phyloP scores from a whole-genome alignment of 2,113 vertebrate genomes.

The Gymnobelideus leadbeateri region DNA sequence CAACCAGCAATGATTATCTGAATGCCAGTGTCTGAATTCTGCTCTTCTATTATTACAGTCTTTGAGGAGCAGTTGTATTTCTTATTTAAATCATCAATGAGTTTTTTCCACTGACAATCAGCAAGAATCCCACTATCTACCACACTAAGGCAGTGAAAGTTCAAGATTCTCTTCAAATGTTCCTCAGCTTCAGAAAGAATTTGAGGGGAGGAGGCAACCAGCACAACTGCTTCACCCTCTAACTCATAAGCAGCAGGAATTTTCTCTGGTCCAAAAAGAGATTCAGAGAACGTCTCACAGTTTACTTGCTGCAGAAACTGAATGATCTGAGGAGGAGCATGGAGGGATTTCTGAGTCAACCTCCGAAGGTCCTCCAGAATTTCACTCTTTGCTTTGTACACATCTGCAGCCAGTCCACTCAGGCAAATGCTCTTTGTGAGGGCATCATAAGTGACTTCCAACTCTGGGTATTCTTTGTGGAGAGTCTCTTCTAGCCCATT shows the following conservation, averaged over 20 bases:
- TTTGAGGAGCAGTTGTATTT: slow-evolving; percentile 65
- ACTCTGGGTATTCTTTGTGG: slow-evolving; percentile 74
- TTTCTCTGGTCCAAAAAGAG: slow-evolving; percentile 83
- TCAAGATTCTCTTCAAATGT: slow-evolving; percentile 81
- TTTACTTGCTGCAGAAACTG: slow-evolving; percentile 83
- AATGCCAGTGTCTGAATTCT: slow-evolving; percentile 42
- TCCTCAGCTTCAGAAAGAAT: slow-evolving; percentile 85
- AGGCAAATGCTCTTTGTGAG: slow-evolving; percentile 77
- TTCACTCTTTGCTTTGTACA: slow-evolving; percentile 82
- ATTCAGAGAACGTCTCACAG: slow-evolving; percentile 78
- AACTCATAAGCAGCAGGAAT: slow-evolving; percentile 86
- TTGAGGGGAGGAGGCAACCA: slow-evolving; percentile 80
- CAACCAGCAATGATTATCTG: slow-evolving; percentile 86
- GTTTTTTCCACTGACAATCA: slow-evolving; percentile 82
- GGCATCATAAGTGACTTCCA: slow-evolving; percentile 81
- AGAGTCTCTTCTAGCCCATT: slow-evolving; percentile 79
- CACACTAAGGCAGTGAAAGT: slow-evolving; percentile 76
- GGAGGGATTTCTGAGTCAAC: slow-evolving; percentile 78
- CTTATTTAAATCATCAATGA: slow-evolving; percentile 71
- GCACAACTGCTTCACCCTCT: slow-evolving; percentile 65
- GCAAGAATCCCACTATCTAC: slow-evolving; percentile 80
- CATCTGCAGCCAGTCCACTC: slow-evolving; percentile 85
- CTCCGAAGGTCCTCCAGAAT: slow-evolving; percentile 78
- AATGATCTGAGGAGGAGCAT: slow-evolving; percentile 78
- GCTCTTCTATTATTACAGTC: slow-evolving; percentile 73